Conservation (phyloP, 2,113 vertebrate species). For the Pimephales promelas region DNA sequence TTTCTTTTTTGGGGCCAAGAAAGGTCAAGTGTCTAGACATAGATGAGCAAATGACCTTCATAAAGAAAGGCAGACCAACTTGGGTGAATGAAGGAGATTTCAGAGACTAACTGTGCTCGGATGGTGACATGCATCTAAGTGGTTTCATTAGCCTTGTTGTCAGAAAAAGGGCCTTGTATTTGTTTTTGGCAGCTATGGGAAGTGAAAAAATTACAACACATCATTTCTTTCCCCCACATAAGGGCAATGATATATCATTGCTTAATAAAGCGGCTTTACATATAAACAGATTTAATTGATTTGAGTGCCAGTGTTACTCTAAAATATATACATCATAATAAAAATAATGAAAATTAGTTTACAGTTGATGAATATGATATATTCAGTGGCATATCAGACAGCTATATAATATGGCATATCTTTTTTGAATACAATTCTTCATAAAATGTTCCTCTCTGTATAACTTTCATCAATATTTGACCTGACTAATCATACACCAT, state of each 20-base stretch:
- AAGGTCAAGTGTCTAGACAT: constrained; percentile 2
- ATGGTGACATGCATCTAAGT: constrained; percentile 19
- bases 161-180: not conserved
- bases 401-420: no score
- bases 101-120: not conserved
- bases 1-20: not conserved
- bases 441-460: not conserved
- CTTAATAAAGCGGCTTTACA: constrained; percentile 5
- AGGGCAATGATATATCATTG: not conserved
- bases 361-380: not conserved
- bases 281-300: not conserved
- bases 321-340: not conserved
- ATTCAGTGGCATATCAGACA: not conserved
- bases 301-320: not conserved
- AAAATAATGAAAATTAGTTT: no score
- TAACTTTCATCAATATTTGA: not conserved
- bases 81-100: not conserved
- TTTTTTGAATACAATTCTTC: not conserved
- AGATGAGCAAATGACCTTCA: constrained; percentile 9
- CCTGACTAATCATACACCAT: not conserved
- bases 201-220: not conserved
- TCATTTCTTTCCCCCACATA: not conserved
- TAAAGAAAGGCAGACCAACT: not conserved
- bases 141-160: constrained; percentile 16
- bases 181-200: no score